Base-by-base conservation (phyloP, 2,888 invertebrate genomes). In the Volucella zonaria region DNA sequence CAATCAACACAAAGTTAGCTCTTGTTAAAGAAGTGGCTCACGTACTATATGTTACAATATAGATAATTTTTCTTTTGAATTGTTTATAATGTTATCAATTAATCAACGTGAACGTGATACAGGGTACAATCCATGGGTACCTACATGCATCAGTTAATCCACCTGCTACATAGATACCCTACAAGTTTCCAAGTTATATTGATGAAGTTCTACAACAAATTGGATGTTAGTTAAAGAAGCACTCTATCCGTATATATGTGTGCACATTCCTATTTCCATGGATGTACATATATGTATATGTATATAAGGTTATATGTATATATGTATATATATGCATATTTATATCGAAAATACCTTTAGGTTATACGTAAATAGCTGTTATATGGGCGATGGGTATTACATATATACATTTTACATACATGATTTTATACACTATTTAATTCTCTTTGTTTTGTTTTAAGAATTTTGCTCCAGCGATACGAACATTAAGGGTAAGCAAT, bases 1-100 rank as follows among this genome's bases (percentile, higher is more conserved):
- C 61, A 62, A 73, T 73, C 73, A 73, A 62, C 43, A 54, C 43
- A 42, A 70, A 23, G 52, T 45, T 54, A 52, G 11, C 51, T 49
- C 42, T 12, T 56, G 15, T 15, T 43, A 54, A 14, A 54, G 67
- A 67, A 43, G 31, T 67, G 15, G 6, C 8, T 11, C 56, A 59
- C 47, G 47, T 71, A 6, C 31, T 31, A 31, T 31, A 45, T 64
- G 18, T 56, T 54, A 18, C 10, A 74, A 56, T 43, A 51, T 38
- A 61, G 47, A 47, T 73, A 62, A 61, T 73, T 73, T 73, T 74
- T 74, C 64, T 74, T 64, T 45, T 64, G 47, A 64, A 74, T 74
- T 64, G 58, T 74, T 64, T 74, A 64, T 64, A 64, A 74, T 56
- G 47, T 64, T 56, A 64, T 56, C 62, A 64, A 64, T 74, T 64